Conservation (phyloP, 2,888 invertebrate species). For the Himalopsyche kuldschensis region DNA sequence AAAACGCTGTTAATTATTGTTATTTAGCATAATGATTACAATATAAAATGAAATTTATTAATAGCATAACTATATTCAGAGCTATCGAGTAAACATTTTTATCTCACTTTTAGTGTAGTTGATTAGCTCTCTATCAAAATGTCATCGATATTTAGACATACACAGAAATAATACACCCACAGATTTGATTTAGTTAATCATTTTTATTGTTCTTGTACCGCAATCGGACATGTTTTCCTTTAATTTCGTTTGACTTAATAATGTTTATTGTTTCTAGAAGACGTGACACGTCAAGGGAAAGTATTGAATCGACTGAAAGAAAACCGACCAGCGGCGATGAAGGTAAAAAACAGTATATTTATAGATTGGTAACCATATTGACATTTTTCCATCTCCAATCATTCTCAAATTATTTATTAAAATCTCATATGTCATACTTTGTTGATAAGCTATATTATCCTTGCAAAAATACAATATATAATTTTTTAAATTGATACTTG, state of each 20-base stretch:
- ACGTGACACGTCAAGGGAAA: constrained; percentile 63
- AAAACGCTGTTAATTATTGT: not conserved
- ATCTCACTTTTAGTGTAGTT: not conserved
- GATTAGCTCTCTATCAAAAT: not conserved
- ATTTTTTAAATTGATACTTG: too few relatives aligned
- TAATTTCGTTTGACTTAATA: not conserved
- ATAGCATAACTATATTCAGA: not conserved
- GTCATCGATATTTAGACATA: not conserved
- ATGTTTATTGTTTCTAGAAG: constrained; percentile 51
- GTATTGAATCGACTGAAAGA: constrained; percentile 62
- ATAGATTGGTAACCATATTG: too few relatives aligned
- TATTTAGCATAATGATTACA: constrained; percentile 1
- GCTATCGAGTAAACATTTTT: not conserved
- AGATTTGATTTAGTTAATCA: not conserved
- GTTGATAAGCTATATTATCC: too few relatives aligned
- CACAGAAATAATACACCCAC: not conserved
- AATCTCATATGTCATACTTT: too few relatives aligned
- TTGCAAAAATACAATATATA: too few relatives aligned
- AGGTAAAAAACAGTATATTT: constrained; percentile 45
- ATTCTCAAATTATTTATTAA: too few relatives aligned
- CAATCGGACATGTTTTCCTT: not conserved
- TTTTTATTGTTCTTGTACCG: not conserved
- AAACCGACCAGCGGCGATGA: constrained; percentile 71
- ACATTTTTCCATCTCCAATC: too few relatives aligned
- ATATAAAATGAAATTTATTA: not conserved